Conservation (phyloP, 2,797 vertebrate genomes). For the Cyclura pinguis region DNA sequence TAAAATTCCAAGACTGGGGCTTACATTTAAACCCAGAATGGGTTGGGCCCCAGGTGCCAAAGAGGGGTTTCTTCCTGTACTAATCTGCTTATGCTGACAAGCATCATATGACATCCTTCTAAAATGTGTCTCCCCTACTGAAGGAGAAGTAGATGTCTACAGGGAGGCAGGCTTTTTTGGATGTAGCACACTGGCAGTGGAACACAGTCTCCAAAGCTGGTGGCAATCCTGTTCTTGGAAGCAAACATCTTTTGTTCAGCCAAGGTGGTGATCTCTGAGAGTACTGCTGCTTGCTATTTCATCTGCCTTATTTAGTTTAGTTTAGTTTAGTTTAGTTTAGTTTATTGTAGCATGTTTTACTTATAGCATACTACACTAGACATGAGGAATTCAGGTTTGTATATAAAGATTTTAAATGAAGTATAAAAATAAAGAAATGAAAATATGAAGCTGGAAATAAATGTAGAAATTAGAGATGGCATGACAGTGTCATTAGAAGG, state of each 20-base stretch:
- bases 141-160: not conserved
- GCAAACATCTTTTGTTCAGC: too few relatives aligned
- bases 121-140: not conserved
- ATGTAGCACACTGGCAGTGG: not conserved
- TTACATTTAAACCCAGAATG: not conserved
- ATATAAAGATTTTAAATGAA: not conserved
- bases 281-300: not conserved
- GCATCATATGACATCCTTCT: not conserved
- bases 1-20: not conserved
- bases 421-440: not conserved
- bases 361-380: not conserved
- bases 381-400: not conserved
- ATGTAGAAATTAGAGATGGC: not conserved
- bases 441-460: not conserved
- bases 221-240: not conserved
- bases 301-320: too few relatives aligned
- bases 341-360: not conserved
- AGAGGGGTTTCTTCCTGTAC: not conserved
- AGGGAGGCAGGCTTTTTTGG: not conserved
- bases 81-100: not conserved
- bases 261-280: too few relatives aligned
- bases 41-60: not conserved
- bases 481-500: not conserved
- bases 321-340: too few relatives aligned
- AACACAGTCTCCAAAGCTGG: not conserved